Percentiles rank a stretch among this genome's conserved stretches.
Conservation (phyloP, 2,797 vertebrate genomes). For the Nothura maculosa region DNA sequence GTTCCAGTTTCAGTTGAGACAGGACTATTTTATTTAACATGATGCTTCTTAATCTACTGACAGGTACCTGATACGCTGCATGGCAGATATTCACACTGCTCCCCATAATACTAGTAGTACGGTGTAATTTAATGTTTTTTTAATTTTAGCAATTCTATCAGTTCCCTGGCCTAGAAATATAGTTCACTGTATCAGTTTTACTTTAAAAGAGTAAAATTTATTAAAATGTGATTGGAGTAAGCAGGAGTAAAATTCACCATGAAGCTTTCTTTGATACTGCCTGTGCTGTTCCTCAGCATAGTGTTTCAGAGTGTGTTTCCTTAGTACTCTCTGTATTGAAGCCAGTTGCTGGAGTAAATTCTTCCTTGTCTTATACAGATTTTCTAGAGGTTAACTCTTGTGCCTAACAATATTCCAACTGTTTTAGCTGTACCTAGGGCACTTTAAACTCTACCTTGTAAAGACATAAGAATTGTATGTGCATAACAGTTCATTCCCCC, state of each 20-base stretch:
- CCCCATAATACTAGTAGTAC: neutral
- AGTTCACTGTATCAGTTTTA: neutral
- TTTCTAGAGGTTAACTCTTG: neutral
- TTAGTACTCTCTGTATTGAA: neutral
- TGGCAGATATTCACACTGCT: neutral
- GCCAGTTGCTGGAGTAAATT: neutral
- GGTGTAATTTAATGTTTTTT: neutral
- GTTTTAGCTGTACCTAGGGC: neutral
- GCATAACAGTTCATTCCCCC: neutral
- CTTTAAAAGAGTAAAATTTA: neutral
- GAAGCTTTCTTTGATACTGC: neutral
- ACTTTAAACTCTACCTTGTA: neutral
- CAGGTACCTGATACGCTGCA: neutral
- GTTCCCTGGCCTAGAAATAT: neutral
- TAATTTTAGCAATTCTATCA: neutral
- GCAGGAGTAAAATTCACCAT: neutral
- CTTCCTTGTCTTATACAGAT: neutral
- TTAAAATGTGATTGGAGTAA: neutral
- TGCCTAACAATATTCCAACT: neutral
- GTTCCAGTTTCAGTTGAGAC: conserved; percentile 20
- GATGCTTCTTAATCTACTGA: conserved; percentile 28
- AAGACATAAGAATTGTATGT: neutral
- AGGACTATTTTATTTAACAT: neutral
- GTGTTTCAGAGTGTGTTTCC: neutral
- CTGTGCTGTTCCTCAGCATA: neutral